Base-by-base conservation (phyloP, 2,888 invertebrate species). In the Dolomedes plantarius region DNA sequence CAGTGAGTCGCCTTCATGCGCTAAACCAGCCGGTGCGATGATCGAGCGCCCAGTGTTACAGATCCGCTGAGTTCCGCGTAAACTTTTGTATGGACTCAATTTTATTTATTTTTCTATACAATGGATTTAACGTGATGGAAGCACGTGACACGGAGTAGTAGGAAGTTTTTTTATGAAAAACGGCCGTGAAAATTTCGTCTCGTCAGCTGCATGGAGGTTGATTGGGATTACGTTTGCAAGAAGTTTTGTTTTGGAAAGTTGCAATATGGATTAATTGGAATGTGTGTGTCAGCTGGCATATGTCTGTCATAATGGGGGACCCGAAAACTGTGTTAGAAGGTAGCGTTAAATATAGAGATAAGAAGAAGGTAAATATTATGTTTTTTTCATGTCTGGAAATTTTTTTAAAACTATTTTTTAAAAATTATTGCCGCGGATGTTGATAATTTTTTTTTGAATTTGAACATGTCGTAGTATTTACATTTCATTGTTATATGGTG, bases 321-420 rank as follows among this genome's bases (percentile, higher is more conserved):
- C 94, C 94, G 92, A 95, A 94, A 93, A 95, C 95, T 89, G 94
- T 96, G 92, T 96, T 96, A 91, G 96, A 96, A 92, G 96, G 96
- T 90, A 95, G 95, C 90, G 96, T 96, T 90, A 97, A 96, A 93
- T 96, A 96, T 92, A 94, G 96, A 89, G 96, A 96, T 91, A 96
- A 96, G 89, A 96, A 96, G 92, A 97, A 96, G 94, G 96, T 96
- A 91, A 89, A 83, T 87, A 28, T n/a, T n/a, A n/a, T n/a, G n/a
- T n/a, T n/a, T n/a, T n/a, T n/a, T n/a, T n/a, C n/a, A n/a, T n/a
- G n/a, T n/a, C n/a, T n/a, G n/a, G n/a, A n/a, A n/a, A n/a, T n/a
- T n/a, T n/a, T n/a, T n/a, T n/a, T n/a, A n/a, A n/a, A n/a, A n/a
- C n/a, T n/a, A n/a, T n/a, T n/a, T n/a, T n/a, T n/a, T n/a, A n/a